These are phyloP conservation scores for Pachyuromys duprasi DNA, from an alignment of 2,797 vertebrate genomes.

Conservation along the genomic window DNA sequence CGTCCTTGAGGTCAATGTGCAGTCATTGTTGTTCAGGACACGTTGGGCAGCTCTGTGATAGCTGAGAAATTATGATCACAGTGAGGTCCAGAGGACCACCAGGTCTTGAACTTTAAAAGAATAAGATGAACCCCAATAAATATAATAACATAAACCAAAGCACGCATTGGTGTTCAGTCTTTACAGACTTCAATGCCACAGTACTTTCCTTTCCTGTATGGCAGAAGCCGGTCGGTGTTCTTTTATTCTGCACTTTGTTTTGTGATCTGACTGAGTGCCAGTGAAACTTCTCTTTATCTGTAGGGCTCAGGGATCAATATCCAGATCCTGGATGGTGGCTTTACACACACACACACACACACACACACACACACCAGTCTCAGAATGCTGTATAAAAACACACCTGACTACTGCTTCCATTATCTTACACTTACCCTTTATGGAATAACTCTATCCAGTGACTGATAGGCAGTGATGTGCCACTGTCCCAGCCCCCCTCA, in stretches of 20 bases:
- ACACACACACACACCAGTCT: no score
- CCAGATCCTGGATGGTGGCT: neutral
- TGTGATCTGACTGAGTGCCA: neutral
- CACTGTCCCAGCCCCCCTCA: neutral
- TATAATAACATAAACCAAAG: conserved; percentile 1
- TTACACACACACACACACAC: neutral
- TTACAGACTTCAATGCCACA: neutral
- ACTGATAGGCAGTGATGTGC: neutral
- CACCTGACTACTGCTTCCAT: neutral
- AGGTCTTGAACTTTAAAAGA: neutral
- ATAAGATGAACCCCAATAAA: neutral
- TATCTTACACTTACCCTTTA: neutral
- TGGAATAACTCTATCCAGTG: neutral
- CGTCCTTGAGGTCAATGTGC: neutral
- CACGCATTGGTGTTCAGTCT: neutral
- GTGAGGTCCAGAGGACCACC: neutral
- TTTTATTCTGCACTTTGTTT: neutral
- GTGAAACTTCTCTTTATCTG: neutral
- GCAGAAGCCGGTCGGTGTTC: neutral
- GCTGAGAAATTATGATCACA: conserved; percentile 17
- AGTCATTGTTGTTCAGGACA: neutral
- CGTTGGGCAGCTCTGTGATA: neutral
- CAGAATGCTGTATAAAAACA: neutral
- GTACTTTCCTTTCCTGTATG: neutral
- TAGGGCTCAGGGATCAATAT: neutral